Base-by-base conservation (phyloP, 1,140 invertebrate species). In the Stratiolaelaps scimitus region DNA sequence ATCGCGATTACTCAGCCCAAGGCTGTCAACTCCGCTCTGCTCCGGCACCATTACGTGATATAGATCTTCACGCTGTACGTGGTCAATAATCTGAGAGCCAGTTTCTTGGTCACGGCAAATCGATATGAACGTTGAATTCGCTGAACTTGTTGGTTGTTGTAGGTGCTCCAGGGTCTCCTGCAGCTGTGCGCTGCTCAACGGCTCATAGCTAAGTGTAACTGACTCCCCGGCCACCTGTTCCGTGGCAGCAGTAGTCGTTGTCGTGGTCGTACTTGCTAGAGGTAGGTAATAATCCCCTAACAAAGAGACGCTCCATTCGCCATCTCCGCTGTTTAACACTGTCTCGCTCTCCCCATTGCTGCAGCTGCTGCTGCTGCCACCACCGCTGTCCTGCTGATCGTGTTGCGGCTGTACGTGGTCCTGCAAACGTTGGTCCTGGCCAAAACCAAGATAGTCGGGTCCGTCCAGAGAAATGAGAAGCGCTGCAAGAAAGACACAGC, bases 381-480 rank as follows among this genome's bases (percentile, higher is more conserved):
- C 15, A 28, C 5, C 15, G 4, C 28, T 15, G 15, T 17, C 13
- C 15, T 1, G 53, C 15, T 60, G 53, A 34, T 60, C 26, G 15
- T 60, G 13, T 4, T 17, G 4, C 4, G 34, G 26, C 26, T 17
- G 15, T 15, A 15, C 23, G 15, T 20, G 53, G 2, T 60, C 53
- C 20, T 60, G 53, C 10, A 26, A 13, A 60, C 17, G 17, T 26
- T 60, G 53, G 23, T 4, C 34, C 53, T 34, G 26, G 23, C 47
- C 47, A 48, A 60, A 29, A 10, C 34, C 34, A 26, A 34, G 53
- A 60, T 60, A 26, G 34, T 60, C 53, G 34, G 53, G 15, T 5
- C 53, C 53, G 53, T 60, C 53, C 17, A 60, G 53, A 15, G 53
- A 60, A 34, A 60, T 60, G 13, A 60, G 20, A 26, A 60, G 53